Conservation (phyloP, 2,113 vertebrate genomes). For the Hymenochirus boettgeri region DNA sequence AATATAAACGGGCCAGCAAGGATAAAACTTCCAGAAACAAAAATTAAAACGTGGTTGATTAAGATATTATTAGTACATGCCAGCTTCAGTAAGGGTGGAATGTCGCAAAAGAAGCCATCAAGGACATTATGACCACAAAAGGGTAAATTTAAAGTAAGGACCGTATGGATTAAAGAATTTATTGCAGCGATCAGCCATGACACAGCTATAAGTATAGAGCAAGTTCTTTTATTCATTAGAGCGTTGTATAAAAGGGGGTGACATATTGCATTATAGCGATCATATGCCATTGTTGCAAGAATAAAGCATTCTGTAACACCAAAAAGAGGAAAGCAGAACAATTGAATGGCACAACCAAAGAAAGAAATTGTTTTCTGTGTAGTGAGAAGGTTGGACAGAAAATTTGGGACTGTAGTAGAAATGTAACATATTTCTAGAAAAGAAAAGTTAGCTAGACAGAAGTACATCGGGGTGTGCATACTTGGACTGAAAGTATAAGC, state of each 20-base stretch:
- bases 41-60: constrained; percentile 15
- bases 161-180: constrained; percentile 16
- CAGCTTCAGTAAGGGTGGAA: constrained; percentile 17
- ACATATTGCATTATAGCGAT: constrained; percentile 30
- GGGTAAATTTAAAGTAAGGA: constrained; percentile 6
- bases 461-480: constrained; percentile 30
- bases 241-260: constrained; percentile 13
- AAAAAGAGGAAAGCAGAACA: constrained; percentile 6
- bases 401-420: constrained; percentile 3
- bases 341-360: constrained; percentile 5
- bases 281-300: constrained; percentile 31
- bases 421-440: constrained; percentile 20
- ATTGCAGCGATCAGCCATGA: constrained; percentile 4
- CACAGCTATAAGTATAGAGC: not conserved
- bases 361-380: constrained; percentile 11
- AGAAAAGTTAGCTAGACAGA: constrained; percentile 7
- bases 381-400: not conserved
- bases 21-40: constrained; percentile 2
- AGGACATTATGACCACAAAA: constrained; percentile 17
- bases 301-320: constrained; percentile 9
- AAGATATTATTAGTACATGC: constrained; percentile 18
- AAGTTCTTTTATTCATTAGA: constrained; percentile 19
- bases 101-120: constrained; percentile 25
- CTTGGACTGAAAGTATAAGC: not conserved
- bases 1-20: not conserved